phyloP scores from a whole-genome alignment of 2,113 vertebrate genomes.

The Lagopus muta region DNA sequence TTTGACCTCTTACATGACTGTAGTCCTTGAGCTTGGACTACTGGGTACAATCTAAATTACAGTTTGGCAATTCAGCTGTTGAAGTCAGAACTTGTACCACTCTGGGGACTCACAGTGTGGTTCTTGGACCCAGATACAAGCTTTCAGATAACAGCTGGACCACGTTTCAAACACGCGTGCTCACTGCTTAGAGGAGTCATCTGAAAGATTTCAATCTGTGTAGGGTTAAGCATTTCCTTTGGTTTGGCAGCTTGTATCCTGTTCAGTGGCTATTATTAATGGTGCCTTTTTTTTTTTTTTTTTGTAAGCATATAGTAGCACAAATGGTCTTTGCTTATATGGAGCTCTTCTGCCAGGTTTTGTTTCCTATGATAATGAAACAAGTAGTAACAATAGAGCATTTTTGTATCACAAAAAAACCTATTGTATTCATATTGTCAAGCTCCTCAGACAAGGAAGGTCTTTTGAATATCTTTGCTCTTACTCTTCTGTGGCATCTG shows the following conservation, averaged over 20 bases:
- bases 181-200: neutral
- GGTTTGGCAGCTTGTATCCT: neutral
- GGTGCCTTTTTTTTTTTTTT: neutral
- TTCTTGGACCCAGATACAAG: neutral
- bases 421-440: neutral
- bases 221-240: neutral
- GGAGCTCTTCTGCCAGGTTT: neutral
- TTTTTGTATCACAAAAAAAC: constrained; percentile 4
- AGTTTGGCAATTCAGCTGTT: neutral
- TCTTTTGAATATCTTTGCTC: neutral
- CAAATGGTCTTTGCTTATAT: neutral
- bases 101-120: neutral
- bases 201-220: neutral
- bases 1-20: neutral
- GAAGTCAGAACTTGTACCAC: neutral
- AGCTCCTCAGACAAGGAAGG: neutral
- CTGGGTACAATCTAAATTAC: neutral
- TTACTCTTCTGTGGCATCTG: neutral
- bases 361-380: neutral
- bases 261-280: neutral
- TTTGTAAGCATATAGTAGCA: neutral
- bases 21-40: neutral
- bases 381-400: neutral
- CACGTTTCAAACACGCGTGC: neutral
- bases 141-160: too few relatives aligned